Evolutionary conservation across 2,797 vertebrate species (phyloP), one percentile per base, ranked within the genome.

Genomic region (Ptychobarbus kaznakovi): DNA sequence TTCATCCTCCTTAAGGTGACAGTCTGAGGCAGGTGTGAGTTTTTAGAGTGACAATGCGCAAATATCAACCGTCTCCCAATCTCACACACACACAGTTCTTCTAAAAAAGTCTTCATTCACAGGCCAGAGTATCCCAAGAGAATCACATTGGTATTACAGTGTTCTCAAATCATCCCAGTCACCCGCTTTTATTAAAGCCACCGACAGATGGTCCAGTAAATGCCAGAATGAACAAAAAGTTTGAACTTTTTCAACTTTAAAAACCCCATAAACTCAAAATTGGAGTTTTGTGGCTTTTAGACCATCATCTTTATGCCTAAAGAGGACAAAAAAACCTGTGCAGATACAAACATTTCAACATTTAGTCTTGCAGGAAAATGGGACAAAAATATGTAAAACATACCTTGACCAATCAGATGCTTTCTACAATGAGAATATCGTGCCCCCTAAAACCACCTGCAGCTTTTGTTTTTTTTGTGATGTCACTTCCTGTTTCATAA

Each of bases 11-110:
- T 44, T n/a, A n/a, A 75, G 20, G 56, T 49, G 68, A 38, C 66
- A 69, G 35, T 49, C n/a, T 46, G 70, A 77, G 35, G 18, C 35
- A 28, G 63, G 63, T 83, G 82, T 68, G 35, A 84, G 35, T 32
- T 84, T 84, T 78, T 84, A 84, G 18, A 68, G 72, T 53, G 82
- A 42, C 73, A 66, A 18, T 22, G 10, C 6, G 20, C 63, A 13
- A 32, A 68, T 42, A 78, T 58, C 32, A 38, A 12, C 70, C 25
- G 12, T 56, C 9, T 22, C 80, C 1, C 15, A 25, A 42, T 70
- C 32, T 28, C 40, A 44, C 16, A 75, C n/a, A 51, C 56, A 58
- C 22, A 58, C 22, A 58, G 10, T 38, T 51, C 18, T 20, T 80
- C 40, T 65, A 70, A 56, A 81, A 46, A 11, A 7, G n/a, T 74